phyloP scores from a whole-genome alignment of 1,140 invertebrate genomes.

The Dryas iulia region DNA sequence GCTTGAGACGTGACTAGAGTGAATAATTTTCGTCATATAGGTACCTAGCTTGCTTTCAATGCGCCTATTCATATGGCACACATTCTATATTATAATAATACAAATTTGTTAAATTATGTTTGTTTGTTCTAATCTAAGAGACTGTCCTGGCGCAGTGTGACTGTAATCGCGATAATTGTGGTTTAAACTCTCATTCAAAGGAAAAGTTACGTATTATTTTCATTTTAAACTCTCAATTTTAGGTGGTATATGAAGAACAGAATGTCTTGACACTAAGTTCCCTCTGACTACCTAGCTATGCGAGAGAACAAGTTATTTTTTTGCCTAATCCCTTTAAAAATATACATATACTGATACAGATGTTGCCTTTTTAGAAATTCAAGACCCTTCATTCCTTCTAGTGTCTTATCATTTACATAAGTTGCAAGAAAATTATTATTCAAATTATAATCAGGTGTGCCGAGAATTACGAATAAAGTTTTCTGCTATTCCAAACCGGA shows the following conservation, averaged over 20 bases:
- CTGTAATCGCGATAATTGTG: too few relatives aligned
- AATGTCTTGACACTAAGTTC: too few relatives aligned
- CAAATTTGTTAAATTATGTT: neutral
- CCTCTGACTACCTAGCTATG: too few relatives aligned
- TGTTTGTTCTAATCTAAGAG: too few relatives aligned
- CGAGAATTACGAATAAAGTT: constrained; percentile 21
- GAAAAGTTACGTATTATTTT: too few relatives aligned
- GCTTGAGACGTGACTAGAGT: constrained; percentile 58
- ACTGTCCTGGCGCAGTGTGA: too few relatives aligned
- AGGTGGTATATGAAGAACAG: too few relatives aligned
- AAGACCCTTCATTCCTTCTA: neutral
- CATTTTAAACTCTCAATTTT: too few relatives aligned
- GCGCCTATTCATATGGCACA: neutral
- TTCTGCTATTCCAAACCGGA: constrained; percentile 27
- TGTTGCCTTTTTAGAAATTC: too few relatives aligned
- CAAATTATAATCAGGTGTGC: constrained; percentile 22
- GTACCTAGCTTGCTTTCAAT: constrained; percentile 23
- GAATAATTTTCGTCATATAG: constrained; percentile 37
- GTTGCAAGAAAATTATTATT: constrained; percentile 10
- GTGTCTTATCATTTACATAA: neutral
- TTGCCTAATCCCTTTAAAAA: neutral
- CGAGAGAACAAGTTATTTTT: neutral
- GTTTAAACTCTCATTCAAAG: too few relatives aligned
- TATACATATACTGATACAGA: too few relatives aligned
- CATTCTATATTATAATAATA: neutral